phyloP scores from a whole-genome alignment of 2,113 vertebrate species.

The Actenoides hombroni region DNA sequence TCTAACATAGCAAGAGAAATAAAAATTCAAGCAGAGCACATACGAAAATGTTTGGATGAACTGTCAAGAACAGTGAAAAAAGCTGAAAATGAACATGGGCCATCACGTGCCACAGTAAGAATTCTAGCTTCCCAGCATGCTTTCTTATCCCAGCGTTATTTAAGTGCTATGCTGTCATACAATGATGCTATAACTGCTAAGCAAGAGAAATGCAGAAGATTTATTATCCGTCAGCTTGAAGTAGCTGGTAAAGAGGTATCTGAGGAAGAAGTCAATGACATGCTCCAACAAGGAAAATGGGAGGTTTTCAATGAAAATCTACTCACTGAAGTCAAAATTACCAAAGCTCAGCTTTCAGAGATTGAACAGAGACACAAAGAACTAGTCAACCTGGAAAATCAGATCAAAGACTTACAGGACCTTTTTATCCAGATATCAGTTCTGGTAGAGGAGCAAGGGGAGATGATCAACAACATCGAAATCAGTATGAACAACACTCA shows the following conservation, averaged over 20 bases:
- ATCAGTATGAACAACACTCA: constrained; percentile 83
- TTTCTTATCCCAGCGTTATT: constrained; percentile 80
- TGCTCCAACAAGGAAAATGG: constrained; percentile 92
- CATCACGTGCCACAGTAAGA: constrained; percentile 75
- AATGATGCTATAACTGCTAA: constrained; percentile 85
- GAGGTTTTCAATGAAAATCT: constrained; percentile 94
- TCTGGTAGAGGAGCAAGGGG: constrained; percentile 90
- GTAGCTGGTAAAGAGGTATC: constrained; percentile 86
- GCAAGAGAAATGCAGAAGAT: constrained; percentile 90
- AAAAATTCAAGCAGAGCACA: constrained; percentile 85
- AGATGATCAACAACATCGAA: constrained; percentile 88
- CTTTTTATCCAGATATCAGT: constrained; percentile 89
- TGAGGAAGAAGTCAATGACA: constrained; percentile 89
- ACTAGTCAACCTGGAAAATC: constrained; percentile 87
- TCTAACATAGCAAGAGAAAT: constrained; percentile 84
- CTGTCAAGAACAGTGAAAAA: constrained; percentile 80
- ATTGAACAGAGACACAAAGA: constrained; percentile 96
- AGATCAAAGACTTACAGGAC: constrained; percentile 89
- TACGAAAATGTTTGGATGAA: constrained; percentile 79
- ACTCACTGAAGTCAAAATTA: constrained; percentile 88
- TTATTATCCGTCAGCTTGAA: constrained; percentile 91
- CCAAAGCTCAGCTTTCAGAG: constrained; percentile 87
- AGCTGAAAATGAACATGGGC: constrained; percentile 78
- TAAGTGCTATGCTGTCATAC: constrained; percentile 85
- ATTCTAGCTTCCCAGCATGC: constrained; percentile 84